Evolutionary conservation across 2,888 invertebrate genomes (phyloP).

Genomic region (Sinhomidia bicolor): DNA sequence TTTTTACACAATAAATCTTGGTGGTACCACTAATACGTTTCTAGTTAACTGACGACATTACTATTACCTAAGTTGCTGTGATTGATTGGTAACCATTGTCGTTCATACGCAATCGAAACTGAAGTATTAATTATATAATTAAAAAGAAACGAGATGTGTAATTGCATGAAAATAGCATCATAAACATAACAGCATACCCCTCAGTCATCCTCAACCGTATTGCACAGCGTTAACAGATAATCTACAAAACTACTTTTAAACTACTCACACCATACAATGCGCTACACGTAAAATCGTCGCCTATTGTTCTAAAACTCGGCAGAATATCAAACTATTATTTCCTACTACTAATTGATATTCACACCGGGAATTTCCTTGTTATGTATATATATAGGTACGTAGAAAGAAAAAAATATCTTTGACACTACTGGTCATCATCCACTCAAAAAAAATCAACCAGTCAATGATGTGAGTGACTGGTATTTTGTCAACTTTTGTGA

Average conservation of each 20-base stretch:
- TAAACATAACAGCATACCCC: not conserved
- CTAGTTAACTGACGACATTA: slow-evolving; percentile 12
- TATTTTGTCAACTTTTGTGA: not conserved
- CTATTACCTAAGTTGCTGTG: slow-evolving; percentile 37
- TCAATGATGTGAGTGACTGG: not conserved
- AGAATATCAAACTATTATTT: not conserved
- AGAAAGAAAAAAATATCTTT: not conserved
- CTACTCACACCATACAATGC: not conserved
- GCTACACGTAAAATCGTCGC: not conserved
- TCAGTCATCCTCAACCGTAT: slow-evolving; percentile 8
- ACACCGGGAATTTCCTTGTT: no score
- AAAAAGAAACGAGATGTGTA: not conserved
- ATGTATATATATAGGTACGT: not conserved
- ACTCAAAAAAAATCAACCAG: not conserved
- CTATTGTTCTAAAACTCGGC: no score
- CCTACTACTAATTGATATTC: no score
- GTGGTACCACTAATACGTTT: not conserved
- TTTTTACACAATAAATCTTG: not conserved
- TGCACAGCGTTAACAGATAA: slow-evolving; percentile 31
- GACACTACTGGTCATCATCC: not conserved
- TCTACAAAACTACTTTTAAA: not conserved
- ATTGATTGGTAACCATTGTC: slow-evolving; percentile 46
- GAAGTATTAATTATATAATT: no score
- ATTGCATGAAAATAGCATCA: no score
- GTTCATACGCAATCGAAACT: slow-evolving; percentile 5